Conservation (phyloP, 2,888 invertebrate genomes). For the Tanytarsus gracilentus region DNA sequence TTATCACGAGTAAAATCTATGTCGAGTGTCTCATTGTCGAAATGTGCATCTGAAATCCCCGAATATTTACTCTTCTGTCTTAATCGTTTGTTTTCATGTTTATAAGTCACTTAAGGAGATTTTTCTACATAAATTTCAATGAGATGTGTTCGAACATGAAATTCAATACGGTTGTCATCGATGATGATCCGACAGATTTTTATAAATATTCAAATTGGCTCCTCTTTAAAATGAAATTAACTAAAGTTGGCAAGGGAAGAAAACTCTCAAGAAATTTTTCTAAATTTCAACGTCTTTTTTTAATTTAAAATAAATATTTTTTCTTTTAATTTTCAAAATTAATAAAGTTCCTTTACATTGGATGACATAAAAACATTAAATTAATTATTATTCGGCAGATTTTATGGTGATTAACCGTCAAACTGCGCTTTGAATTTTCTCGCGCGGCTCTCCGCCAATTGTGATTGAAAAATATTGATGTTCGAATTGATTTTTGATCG, state of each 20-base stretch:
- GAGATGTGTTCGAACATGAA: not conserved
- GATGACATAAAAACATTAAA: not conserved
- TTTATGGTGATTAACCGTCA: constrained; percentile 23
- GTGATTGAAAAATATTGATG: not conserved
- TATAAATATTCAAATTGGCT: constrained; percentile 20
- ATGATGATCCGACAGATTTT: not conserved
- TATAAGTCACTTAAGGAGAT: too few species aligned
- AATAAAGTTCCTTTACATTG: too few species aligned
- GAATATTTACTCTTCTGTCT: too few species aligned
- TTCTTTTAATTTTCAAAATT: too few species aligned
- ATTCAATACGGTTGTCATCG: not conserved
- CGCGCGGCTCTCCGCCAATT: not conserved
- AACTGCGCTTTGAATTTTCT: constrained; percentile 2
- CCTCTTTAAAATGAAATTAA: constrained; percentile 25
- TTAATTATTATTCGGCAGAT: constrained; percentile 19
- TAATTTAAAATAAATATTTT: too few species aligned
- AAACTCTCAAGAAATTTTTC: too few species aligned
- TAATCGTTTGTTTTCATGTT: not conserved
- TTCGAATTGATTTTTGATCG: not conserved
- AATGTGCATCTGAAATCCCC: too few species aligned
- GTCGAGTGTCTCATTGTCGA: too few species aligned
- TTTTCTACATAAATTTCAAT: not conserved
- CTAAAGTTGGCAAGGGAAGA: too few species aligned
- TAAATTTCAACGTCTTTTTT: too few species aligned
- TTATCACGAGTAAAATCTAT: too few species aligned